Evolutionary conservation across 1,140 invertebrate genomes (phyloP), one percentile per base, ranked within the genome.

Genomic region (Oscheius sp.): DNA sequence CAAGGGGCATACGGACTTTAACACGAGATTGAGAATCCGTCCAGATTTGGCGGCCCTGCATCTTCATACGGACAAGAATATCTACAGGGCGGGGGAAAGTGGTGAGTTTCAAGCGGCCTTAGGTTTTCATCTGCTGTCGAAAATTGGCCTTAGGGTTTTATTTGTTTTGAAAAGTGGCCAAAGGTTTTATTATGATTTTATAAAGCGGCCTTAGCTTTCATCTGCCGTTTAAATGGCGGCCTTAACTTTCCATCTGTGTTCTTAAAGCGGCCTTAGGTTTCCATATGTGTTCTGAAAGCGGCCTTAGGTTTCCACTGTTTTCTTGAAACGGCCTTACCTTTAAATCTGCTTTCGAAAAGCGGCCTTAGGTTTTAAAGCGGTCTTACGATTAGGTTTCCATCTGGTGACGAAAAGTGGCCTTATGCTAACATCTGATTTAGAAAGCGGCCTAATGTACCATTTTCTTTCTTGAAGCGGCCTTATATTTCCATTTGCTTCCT

Each of bases 21-120:
- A 20, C 7, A 20, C 23, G 10, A 32, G 35, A 0, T 7, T 63
- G 15, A 10, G 32, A n/a, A 63, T 63, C 35, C 61, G 36, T 18
- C 61, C 61, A 10, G 61, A 63, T 42, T 13, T 63, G 26, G 61
- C 15, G 32, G 61, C 36, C 10, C 31, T 63, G 10, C 61, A 63
- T 63, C 31, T 63, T 13, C 36, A 63, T 32, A 34, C 36, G 32
- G 35, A 32, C 31, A 63, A 63, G 61, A 34, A 36, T 32, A 63
- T 63, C 61, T 63, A 63, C 61, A 10, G 61, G 1, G 32, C 31
- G 15, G 61, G 61, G 1, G 61, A 63, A 26, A 38, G 23, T 15
- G 42, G 42, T 45, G 42, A 23, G 42, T 45, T 18, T 45, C 23
- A 18, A 15, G 23, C 18, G 0, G 23, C 15, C 23, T 45, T 45